Base-by-base conservation (phyloP, 1,140 invertebrate species). In the Lordiphosa stackelbergi region DNA sequence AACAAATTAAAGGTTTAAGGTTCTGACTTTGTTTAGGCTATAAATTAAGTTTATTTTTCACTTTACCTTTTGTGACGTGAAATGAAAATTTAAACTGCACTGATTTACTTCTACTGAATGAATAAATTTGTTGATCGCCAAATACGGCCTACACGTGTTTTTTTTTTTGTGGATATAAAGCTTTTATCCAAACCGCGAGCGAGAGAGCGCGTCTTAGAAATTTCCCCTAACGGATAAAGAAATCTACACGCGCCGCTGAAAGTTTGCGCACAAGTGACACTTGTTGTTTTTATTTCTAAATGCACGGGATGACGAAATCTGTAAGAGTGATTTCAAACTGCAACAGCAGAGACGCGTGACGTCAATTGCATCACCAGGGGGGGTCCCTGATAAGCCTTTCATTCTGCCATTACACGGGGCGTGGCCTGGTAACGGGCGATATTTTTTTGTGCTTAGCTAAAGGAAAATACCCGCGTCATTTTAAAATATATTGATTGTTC, bases 261-360 rank as follows among this genome's bases (percentile, higher is more conserved):
- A 71, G 57, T 61, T 43, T 48, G 28, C 22, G 5, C 13, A 13
- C 13, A n/a, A 13, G 28, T 9, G 35, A 12, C n/a, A 10, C 13
- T 11, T 28, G 5, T 52, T 42, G 34, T 22, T 48, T 61, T 31
- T 53, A 75, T 75, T 75, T 71, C 35, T 47, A 46, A 24, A 3
- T 4, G 19, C 19, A 22, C 13, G 13, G 59, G 22, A 70, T 79
- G 75, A 79, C 71, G 66, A 81, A 79, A 79, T 75, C 31, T 22
- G 8, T 16, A 63, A 47, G 53, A 11, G 31, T 41, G 45, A 63
- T 71, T 71, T 40, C 55, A 34, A 53, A 47, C 57, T 66, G 58
- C 19, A 45, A 46, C 24, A 8, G 37, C 19, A 24, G 10, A 34
- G 8, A 5, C 40, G 47, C 40, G 47, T 83, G 73, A 83, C 77